Evolutionary conservation across 2,888 invertebrate species (phyloP).

Genomic region (Morpho deidamia): DNA sequence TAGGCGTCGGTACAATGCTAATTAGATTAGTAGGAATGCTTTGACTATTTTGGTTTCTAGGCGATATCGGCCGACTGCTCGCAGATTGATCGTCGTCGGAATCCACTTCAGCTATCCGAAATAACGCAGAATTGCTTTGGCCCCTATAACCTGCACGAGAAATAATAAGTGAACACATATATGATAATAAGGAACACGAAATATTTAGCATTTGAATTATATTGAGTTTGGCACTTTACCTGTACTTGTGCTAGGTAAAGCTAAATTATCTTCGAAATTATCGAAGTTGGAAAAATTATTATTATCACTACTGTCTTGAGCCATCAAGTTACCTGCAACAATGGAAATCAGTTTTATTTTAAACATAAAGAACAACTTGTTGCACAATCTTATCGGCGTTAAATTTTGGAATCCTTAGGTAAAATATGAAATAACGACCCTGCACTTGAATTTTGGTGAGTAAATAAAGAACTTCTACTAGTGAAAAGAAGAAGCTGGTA

Average conservation of each 20-base stretch:
- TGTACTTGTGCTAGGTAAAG: conserved; percentile 83
- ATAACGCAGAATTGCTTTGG: conserved; percentile 58
- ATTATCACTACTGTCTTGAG: conserved; percentile 54
- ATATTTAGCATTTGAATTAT: neutral
- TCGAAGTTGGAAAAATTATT: conserved; percentile 47
- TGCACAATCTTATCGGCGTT: too few relatives aligned
- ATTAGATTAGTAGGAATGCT: conserved; percentile 63
- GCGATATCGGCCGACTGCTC: conserved; percentile 59
- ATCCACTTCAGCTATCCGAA: conserved; percentile 78
- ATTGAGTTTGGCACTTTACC: conserved; percentile 45
- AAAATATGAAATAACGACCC: too few relatives aligned
- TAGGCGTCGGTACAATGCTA: conserved; percentile 78
- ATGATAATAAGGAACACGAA: too few relatives aligned
- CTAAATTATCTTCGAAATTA: conserved; percentile 66
- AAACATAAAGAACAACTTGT: neutral
- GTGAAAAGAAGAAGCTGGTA: too few relatives aligned
- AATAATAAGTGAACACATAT: neutral
- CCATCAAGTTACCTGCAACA: conserved; percentile 39
- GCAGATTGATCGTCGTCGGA: conserved; percentile 80
- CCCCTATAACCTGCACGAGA: conserved; percentile 59
- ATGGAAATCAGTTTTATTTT: neutral
- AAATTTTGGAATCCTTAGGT: too few relatives aligned
- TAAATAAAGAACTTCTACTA: too few relatives aligned
- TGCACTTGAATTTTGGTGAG: too few relatives aligned
- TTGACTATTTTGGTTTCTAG: conserved; percentile 43